phyloP scores from a whole-genome alignment of 2,888 invertebrate genomes.

The Lampropteryx suffumata region DNA sequence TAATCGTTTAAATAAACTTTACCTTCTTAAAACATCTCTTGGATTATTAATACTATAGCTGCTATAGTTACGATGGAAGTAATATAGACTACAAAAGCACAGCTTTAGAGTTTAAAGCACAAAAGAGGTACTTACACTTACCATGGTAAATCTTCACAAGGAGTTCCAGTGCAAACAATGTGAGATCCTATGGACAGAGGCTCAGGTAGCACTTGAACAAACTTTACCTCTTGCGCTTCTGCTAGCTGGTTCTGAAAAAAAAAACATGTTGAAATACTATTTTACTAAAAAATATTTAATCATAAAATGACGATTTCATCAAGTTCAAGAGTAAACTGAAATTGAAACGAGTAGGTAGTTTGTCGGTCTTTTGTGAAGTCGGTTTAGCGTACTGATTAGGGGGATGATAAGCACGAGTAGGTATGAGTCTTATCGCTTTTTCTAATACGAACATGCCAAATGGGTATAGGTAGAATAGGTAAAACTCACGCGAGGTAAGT shows the following conservation, averaged over 20 bases:
- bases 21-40: too few relatives aligned
- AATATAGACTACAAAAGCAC: too few relatives aligned
- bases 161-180: constrained; percentile 70
- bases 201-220: constrained; percentile 59
- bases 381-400: background rate
- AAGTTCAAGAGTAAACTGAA: too few relatives aligned
- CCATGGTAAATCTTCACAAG: constrained; percentile 72
- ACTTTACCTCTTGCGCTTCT: constrained; percentile 68
- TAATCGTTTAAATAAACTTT: too few relatives aligned
- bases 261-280: too few relatives aligned
- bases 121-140: constrained; percentile 34
- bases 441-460: too few relatives aligned
- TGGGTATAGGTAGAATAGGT: too few relatives aligned
- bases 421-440: background rate
- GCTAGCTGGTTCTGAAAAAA: constrained; percentile 66
- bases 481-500: too few relatives aligned
- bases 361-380: background rate
- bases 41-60: too few relatives aligned
- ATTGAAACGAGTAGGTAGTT: background rate
- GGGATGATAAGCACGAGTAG: background rate
- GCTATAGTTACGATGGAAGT: too few relatives aligned
- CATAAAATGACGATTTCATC: background rate
- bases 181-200: constrained; percentile 68
- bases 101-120: too few relatives aligned
- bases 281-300: too few relatives aligned